Evolutionary conservation across 1,140 invertebrate genomes (phyloP), one percentile per base, ranked within the genome.

Genomic region (Philopotamus ludificatus): DNA sequence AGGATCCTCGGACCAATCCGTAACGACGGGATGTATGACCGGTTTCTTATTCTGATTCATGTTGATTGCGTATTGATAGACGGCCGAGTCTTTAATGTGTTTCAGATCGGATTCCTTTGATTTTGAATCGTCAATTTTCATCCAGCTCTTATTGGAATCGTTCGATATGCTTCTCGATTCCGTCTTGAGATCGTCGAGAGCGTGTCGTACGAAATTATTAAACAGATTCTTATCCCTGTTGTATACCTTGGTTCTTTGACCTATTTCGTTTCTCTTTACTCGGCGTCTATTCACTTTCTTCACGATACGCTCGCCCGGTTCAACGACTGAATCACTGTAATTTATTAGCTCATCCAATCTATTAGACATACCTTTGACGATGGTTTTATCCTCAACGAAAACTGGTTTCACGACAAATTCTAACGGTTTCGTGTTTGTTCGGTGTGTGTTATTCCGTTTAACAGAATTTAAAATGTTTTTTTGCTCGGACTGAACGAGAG

Each of bases 1-100:
- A 10, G 67, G 63, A 10, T 42, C 58, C 16, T 68, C 67, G 1
- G 67, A 65, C 67, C 67, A 68, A 58, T 65, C 41, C 4, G 67
- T 65, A 10, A 68, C 39, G 15, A 68, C 58, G 42, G 65, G 57
- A 28, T 63, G 63, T 39, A 68, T 68, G 9, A 57, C 50, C 16
- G 67, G 67, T 47, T 63, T 68, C 16, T 63, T 68, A 47, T n/a
- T n/a, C 41, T 45, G 21, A 21, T 22, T 61, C 4, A 49, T 64
- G 23, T 50, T 68, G 2, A 68, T 23, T 3, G 61, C 34, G 10
- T 34, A 55, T 10, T 28, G 21, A 18, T 42, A 20, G 28, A 65
- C 12, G 20, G 42, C 22, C 21, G 23, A 44, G 20, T 20, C 44
- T 9, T 3, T 18, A 18, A 12, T 34, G 28, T 12, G 4, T 34